These are phyloP conservation scores for Emydocephalus ijimae DNA, from an alignment of 2,113 vertebrate species.

Conservation along the genomic window DNA sequence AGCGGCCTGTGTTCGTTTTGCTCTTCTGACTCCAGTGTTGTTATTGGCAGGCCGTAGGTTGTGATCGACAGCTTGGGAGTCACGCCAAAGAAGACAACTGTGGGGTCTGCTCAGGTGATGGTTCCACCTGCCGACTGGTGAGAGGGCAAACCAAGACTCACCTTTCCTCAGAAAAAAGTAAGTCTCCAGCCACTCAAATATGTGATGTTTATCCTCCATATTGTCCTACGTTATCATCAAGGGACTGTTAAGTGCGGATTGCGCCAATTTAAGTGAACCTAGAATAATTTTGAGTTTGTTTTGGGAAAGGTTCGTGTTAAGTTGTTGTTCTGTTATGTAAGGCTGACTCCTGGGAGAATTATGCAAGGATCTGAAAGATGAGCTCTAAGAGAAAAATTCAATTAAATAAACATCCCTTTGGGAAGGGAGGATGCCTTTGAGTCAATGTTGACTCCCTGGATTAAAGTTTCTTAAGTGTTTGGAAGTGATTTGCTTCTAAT, in stretches of 20 bases:
- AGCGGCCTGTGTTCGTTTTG: constrained; percentile 54
- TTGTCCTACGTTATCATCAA: background rate
- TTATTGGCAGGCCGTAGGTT: constrained; percentile 86
- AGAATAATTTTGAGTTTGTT: constrained; percentile 28
- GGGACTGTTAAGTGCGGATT: background rate
- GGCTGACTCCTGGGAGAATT: constrained; percentile 41
- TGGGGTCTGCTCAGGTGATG: constrained; percentile 84
- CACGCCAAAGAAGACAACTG: constrained; percentile 88
- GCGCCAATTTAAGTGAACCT: constrained; percentile 38
- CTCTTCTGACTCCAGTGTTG: constrained; percentile 65
- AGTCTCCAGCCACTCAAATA: constrained; percentile 38
- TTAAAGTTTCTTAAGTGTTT: background rate
- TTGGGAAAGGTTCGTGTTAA: constrained; percentile 50
- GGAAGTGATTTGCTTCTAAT: background rate
- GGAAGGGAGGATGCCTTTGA: background rate
- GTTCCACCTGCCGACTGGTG: constrained; percentile 88
- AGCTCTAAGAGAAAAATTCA: constrained; percentile 19
- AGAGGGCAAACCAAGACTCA: constrained; percentile 84
- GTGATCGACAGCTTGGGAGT: constrained; percentile 86
- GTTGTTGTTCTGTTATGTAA: constrained; percentile 42
- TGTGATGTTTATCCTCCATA: background rate
- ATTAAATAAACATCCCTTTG: constrained; percentile 21
- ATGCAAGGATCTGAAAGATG: constrained; percentile 61
- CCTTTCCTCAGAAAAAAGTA: constrained; percentile 85
- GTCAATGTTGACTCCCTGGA: background rate